A percentile compares a stretch with the other conserved stretches of the same genome.
Evolutionary conservation across 1,140 invertebrate genomes (phyloP).

Genomic region (Drosophila navojoa): DNA sequence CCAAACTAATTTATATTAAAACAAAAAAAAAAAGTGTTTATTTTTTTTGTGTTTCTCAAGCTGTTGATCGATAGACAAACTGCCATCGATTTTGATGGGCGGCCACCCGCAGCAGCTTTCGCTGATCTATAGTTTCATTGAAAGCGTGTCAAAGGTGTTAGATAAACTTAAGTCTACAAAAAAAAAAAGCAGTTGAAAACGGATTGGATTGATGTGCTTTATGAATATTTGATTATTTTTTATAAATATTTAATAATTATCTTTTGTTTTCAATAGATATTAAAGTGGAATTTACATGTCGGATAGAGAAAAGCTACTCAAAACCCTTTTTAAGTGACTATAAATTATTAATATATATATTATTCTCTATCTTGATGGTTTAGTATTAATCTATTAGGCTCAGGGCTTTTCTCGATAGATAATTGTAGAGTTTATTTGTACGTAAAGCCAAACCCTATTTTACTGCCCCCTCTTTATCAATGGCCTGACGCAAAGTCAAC

Average conservation of each 20-base stretch:
- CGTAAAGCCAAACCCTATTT: no score
- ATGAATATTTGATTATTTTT: constrained; percentile 6
- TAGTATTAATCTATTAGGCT: no score
- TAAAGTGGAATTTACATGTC: not conserved
- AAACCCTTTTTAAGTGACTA: no score
- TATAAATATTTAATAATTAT: not conserved
- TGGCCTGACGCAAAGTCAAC: no score
- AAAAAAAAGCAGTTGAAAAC: not conserved
- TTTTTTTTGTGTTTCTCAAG: constrained; percentile 30
- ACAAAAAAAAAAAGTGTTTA: constrained; percentile 3
- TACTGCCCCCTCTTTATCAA: no score
- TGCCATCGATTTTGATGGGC: constrained; percentile 39
- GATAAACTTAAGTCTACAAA: not conserved
- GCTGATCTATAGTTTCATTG: constrained; percentile 28
- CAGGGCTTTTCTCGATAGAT: no score
- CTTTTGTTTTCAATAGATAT: not conserved
- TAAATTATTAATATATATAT: no score
- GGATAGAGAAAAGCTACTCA: not conserved
- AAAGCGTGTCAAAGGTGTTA: constrained; percentile 23
- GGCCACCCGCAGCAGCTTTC: constrained; percentile 28
- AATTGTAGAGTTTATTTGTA: no score
- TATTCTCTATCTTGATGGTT: no score
- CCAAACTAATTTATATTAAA: constrained; percentile 35
- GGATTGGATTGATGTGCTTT: constrained; percentile 6
- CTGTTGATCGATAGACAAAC: constrained; percentile 66